These are phyloP conservation scores for Melanotaenia parkinsoni DNA, from an alignment of 2,797 vertebrate species.

Conservation along the genomic window DNA sequence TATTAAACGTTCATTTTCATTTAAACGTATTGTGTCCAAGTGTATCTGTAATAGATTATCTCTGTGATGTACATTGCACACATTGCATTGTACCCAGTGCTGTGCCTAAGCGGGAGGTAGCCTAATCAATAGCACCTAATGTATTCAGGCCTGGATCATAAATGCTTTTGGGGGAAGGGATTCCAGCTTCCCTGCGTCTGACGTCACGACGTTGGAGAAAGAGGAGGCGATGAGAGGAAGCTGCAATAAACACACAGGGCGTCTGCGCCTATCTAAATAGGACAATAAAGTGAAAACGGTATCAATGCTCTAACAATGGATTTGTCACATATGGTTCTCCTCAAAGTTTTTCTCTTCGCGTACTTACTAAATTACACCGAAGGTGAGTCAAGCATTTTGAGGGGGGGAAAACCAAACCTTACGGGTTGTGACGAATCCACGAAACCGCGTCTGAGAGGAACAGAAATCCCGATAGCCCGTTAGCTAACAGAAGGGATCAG, in stretches of 20 bases:
- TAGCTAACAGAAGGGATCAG: conserved; percentile 67
- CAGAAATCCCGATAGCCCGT: conserved; percentile 65
- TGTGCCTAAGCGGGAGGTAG: conserved; percentile 1
- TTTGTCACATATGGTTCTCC: conserved; percentile 75
- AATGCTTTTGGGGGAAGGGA: conserved; percentile 45
- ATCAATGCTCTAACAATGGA: conserved; percentile 84
- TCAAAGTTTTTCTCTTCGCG: conserved; percentile 74
- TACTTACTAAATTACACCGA: conserved; percentile 69
- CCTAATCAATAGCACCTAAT: neutral
- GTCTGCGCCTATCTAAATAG: conserved; percentile 84
- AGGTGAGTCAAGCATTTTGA: conserved; percentile 75
- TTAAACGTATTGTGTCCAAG: neutral
- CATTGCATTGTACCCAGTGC: neutral
- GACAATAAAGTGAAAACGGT: conserved; percentile 83
- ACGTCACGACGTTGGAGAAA: conserved; percentile 77
- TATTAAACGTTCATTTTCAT: conserved; percentile 3
- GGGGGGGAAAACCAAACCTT: conserved; percentile 9
- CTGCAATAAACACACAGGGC: conserved; percentile 86
- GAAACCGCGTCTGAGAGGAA: conserved; percentile 54
- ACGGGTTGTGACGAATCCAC: conserved; percentile 46
- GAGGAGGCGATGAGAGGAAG: conserved; percentile 77
- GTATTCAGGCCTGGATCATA: conserved; percentile 46
- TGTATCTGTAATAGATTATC: neutral
- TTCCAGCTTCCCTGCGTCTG: conserved; percentile 67
- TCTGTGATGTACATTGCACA: neutral